These are phyloP conservation scores for Echinops telfairi DNA, from an alignment of 2,113 vertebrate species.

Conservation along the genomic window DNA sequence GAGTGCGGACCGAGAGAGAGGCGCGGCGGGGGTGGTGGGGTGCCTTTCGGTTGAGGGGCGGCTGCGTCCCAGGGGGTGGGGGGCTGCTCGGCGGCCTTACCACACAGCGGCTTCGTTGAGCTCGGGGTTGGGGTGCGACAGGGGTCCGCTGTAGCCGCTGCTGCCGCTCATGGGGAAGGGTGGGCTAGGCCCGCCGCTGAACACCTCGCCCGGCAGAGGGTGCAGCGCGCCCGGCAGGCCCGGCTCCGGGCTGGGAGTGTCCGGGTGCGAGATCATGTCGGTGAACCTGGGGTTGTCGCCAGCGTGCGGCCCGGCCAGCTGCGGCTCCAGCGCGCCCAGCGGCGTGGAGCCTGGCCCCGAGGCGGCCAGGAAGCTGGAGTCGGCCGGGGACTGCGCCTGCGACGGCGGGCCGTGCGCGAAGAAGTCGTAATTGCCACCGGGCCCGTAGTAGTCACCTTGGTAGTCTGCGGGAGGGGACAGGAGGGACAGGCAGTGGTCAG, in stretches of 20 bases:
- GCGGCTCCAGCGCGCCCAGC: slow-evolving; percentile 93
- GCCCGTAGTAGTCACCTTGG: slow-evolving; percentile 97
- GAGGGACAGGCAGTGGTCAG: neutral
- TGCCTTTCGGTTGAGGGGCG: slow-evolving; percentile 13
- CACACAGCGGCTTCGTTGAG: slow-evolving; percentile 96
- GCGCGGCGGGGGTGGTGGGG: neutral
- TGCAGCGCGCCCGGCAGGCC: slow-evolving; percentile 94
- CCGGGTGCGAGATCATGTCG: slow-evolving; percentile 98
- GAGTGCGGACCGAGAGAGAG: slow-evolving; percentile 41
- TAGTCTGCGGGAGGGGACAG: slow-evolving; percentile 88
- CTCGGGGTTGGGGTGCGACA: slow-evolving; percentile 96
- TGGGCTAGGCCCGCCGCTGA: slow-evolving; percentile 95
- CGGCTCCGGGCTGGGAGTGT: slow-evolving; percentile 97
- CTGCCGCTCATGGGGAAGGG: slow-evolving; percentile 96
- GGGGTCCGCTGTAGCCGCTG: slow-evolving; percentile 95
- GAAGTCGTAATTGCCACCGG: slow-evolving; percentile 96
- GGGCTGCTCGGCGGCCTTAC: slow-evolving; percentile 84
- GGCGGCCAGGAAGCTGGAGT: slow-evolving; percentile 95
- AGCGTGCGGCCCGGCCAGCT: slow-evolving; percentile 92
- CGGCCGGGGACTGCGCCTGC: slow-evolving; percentile 97
- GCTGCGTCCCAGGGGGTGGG: neutral
- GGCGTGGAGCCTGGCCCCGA: slow-evolving; percentile 92
- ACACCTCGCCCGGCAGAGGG: slow-evolving; percentile 95
- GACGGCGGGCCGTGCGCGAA: slow-evolving; percentile 97
- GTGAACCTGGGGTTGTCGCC: slow-evolving; percentile 98